Percentiles rank a stretch among this genome's conserved stretches.
Evolutionary conservation across 2,113 vertebrate genomes (phyloP).

Genomic region (Scomber scombrus): DNA sequence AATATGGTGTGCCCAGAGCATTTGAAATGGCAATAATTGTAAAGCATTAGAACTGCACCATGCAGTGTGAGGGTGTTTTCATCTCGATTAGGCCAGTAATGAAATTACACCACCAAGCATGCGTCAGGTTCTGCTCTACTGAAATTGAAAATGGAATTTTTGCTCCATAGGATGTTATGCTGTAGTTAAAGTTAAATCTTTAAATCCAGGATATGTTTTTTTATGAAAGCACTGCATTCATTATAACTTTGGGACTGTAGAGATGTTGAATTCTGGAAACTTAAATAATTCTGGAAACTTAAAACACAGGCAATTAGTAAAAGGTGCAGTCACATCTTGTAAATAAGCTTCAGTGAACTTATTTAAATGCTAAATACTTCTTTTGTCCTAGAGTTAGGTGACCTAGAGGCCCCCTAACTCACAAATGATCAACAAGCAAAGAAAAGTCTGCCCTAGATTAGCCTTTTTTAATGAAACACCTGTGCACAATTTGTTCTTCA

Average conservation of each 20-base stretch:
- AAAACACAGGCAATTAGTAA: conserved; percentile 1
- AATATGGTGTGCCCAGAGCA: conserved; percentile 12
- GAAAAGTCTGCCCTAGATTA: background rate
- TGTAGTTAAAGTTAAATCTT: background rate
- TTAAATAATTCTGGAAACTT: too few species aligned
- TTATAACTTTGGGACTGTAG: conserved; percentile 15
- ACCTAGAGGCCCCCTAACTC: too few species aligned
- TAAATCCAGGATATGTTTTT: background rate
- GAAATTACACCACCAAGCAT: conserved; percentile 22
- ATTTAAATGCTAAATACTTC: background rate
- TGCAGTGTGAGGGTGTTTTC: conserved; percentile 30
- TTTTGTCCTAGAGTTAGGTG: too few species aligned
- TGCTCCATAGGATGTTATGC: background rate
- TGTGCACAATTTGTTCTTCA: background rate
- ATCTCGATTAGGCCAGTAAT: conserved; percentile 43
- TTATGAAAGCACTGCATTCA: background rate
- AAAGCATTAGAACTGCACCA: background rate
- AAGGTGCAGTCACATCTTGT: background rate
- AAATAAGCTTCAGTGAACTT: conserved; percentile 6
- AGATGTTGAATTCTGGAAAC: background rate
- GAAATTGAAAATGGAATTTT: background rate
- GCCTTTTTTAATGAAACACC: background rate
- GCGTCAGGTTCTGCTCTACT: conserved; percentile 25
- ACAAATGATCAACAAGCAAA: too few species aligned
- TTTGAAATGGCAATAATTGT: conserved; percentile 32